Conservation (phyloP, 2,113 vertebrate species). For the Ageneiosus marmoratus region DNA sequence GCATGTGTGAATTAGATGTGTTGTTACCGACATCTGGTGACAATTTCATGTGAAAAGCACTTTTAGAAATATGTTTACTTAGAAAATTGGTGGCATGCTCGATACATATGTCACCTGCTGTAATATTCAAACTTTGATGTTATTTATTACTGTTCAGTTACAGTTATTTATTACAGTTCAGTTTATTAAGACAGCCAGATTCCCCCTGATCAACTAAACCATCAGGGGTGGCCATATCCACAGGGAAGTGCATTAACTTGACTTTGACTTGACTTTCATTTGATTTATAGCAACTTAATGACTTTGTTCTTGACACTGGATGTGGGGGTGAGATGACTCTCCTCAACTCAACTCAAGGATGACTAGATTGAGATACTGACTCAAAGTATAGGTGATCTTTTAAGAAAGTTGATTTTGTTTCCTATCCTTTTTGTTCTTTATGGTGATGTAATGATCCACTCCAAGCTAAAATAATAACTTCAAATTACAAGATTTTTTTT, state of each 20-base stretch:
- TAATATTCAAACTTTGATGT: neutral
- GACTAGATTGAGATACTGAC: neutral
- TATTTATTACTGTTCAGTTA: neutral
- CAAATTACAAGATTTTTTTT: neutral
- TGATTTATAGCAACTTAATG: neutral
- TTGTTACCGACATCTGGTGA: too few species aligned
- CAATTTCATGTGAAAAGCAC: too few species aligned
- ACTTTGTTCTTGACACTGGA: neutral
- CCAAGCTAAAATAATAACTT: neutral
- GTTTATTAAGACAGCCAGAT: neutral
- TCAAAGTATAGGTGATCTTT: neutral
- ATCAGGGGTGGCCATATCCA: neutral
- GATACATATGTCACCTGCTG: too few species aligned
- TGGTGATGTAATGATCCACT: neutral
- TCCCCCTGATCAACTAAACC: neutral
- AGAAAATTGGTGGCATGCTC: too few species aligned
- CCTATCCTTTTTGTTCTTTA: neutral
- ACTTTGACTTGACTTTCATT: neutral
- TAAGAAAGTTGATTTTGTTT: neutral
- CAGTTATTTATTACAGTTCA: too few species aligned
- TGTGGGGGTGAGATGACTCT: neutral
- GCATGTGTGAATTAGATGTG: too few species aligned
- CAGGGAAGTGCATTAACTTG: neutral
- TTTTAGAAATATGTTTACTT: too few species aligned
- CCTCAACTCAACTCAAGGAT: neutral